Percentiles rank a stretch among this genome's conserved stretches.
Evolutionary conservation across 2,888 invertebrate genomes (phyloP).

Genomic region (Acleris laterana): DNA sequence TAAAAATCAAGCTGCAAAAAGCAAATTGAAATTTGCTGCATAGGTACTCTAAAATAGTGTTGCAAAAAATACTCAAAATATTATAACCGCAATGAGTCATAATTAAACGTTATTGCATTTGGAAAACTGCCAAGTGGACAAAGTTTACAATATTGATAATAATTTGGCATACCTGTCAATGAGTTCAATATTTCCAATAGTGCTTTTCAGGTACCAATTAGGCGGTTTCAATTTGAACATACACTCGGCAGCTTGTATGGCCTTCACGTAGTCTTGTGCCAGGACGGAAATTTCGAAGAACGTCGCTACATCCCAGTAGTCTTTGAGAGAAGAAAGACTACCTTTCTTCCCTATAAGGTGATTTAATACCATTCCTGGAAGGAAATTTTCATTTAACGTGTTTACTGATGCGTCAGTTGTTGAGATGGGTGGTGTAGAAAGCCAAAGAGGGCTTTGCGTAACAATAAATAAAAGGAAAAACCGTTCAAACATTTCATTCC

Average conservation of each 20-base stretch:
- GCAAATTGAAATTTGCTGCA: too few species aligned
- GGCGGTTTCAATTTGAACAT: constrained; percentile 96
- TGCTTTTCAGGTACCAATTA: constrained; percentile 97
- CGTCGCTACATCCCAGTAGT: constrained; percentile 99
- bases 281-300: constrained; percentile 99
- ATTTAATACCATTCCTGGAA: constrained; percentile 93
- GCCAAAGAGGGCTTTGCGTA: too few species aligned
- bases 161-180: constrained; percentile 86
- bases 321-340: constrained; percentile 94
- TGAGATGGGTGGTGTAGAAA: too few species aligned
- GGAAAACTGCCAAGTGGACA: not conserved
- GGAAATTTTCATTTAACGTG: too few species aligned
- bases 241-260: constrained; percentile 97
- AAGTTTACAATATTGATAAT: not conserved
- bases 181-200: constrained; percentile 97
- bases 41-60: too few species aligned
- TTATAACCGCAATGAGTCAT: not conserved
- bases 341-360: constrained; percentile 99
- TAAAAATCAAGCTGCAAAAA: too few species aligned
- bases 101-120: not conserved
- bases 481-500: too few species aligned
- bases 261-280: constrained; percentile 98
- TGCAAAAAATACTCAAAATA: not conserved
- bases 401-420: too few species aligned
- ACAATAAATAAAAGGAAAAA: too few species aligned